A percentile compares a stretch with the other conserved stretches of the same genome.
Evolutionary conservation across 53 echinoderm and acorn worm species (phyloP).

Genomic region (Apostichopus leukothele): DNA sequence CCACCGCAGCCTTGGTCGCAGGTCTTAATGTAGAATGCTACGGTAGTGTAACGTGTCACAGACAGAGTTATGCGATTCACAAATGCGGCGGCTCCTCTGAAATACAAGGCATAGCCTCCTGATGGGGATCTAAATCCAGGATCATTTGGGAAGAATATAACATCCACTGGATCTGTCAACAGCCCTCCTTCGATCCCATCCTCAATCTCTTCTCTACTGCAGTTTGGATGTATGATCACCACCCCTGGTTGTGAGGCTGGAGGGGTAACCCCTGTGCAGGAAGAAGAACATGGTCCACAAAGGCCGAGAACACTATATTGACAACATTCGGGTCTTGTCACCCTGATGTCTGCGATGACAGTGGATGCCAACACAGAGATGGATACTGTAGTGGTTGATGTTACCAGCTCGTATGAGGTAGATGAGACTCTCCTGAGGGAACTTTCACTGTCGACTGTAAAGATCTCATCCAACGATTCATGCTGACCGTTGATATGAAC

Average conservation of each 20-base stretch:
- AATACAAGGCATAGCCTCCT: conserved; percentile 57
- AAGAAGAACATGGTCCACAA: conserved; percentile 59
- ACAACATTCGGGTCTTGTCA: conserved; percentile 54
- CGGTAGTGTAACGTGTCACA: conserved; percentile 42
- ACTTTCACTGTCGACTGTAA: conserved; percentile 11
- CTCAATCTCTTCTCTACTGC: conserved; percentile 35
- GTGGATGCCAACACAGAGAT: conserved; percentile 53
- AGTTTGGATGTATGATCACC: conserved; percentile 22
- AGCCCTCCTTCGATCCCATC: conserved; percentile 41
- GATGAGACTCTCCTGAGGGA: not conserved
- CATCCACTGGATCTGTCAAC: not conserved
- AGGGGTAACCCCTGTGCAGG: not conserved
- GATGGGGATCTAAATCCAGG: conserved; percentile 36
- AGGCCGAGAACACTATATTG: conserved; percentile 39
- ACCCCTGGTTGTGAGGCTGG: conserved; percentile 8
- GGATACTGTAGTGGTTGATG: conserved; percentile 31
- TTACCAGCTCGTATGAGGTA: not conserved
- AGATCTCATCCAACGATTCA: conserved; percentile 16
- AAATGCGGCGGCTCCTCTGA: conserved; percentile 21
- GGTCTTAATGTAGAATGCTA: conserved; percentile 71
- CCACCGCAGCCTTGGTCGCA: conserved; percentile 50
- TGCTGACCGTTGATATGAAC: conserved; percentile 50
- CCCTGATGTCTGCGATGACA: conserved; percentile 59
- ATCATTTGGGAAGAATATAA: conserved; percentile 40
- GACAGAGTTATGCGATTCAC: conserved; percentile 48